Base-by-base conservation (phyloP, 2,888 invertebrate species). In the Branchipolynoe longqiensis region DNA sequence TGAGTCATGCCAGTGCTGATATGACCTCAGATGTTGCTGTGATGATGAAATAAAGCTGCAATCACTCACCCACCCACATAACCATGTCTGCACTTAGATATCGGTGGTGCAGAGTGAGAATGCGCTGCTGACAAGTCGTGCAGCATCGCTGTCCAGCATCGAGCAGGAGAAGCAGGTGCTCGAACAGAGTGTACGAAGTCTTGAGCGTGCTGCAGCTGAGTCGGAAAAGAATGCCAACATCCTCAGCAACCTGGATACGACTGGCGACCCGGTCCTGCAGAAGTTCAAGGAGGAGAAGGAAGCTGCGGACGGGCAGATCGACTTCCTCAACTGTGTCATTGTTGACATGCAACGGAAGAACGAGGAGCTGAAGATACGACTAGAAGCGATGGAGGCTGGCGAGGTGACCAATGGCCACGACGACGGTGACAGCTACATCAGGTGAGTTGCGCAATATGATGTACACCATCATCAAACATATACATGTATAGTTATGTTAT, bases 341-440 rank as follows among this genome's bases (percentile, higher is more conserved):
- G 98, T 97, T 40, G 98, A 98, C 92, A 97, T 98, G 96, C 98
- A 98, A 94, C 96, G 96, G 89, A 98, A 98, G 94, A 98, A 98
- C 92, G 97, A 97, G 91, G 96, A 96, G 90, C 95, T 98, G 0
- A 95, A 96, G 92, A 95, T 96, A 82, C 95, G 97, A 90, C 96
- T 98, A 69, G 96, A 97, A 90, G 96, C 96, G 54, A 95, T 98
- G 78, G 97, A 97, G 93, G 96, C 95, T 94, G 96, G 94, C 89
- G 95, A 93, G 92, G 84, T 88, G 28, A 91, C 94, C 14, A 94
- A 94, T 85, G 91, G 90, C 18, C 85, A 14, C 25, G 40, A 36
- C 28, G 69, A 84, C 14, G 48, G 38, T n/a, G 82, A 83, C 40
- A 33, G 41, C 28, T 59, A 58, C 40, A 62, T 62, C 22, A 83